These are phyloP conservation scores for Trididemnum miniatum DNA, from an alignment of 23 tunicate species.

Conservation along the genomic window DNA sequence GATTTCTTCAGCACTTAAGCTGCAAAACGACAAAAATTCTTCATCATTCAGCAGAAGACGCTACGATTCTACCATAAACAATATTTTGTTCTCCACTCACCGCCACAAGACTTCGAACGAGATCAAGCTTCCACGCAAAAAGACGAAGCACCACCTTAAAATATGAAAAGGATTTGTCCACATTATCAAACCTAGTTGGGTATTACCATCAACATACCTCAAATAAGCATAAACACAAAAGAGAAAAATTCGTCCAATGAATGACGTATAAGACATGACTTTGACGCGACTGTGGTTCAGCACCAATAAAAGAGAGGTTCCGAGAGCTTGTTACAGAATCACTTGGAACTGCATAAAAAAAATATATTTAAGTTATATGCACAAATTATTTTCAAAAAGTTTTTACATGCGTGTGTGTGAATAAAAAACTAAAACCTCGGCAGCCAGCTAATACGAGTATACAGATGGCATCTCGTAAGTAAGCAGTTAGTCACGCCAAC, in stretches of 20 bases:
- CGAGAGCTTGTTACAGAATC: neutral
- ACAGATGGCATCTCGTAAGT: too few relatives aligned
- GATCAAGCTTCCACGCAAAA: constrained; percentile 36
- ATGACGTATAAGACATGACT: neutral
- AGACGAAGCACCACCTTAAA: constrained; percentile 38
- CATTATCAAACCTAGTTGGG: too few relatives aligned
- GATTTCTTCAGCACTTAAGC: too few relatives aligned
- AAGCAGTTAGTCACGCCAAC: too few relatives aligned
- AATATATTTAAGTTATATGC: neutral
- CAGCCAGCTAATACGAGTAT: too few relatives aligned
- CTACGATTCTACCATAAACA: too few relatives aligned
- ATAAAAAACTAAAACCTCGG: too few relatives aligned
- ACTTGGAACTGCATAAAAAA: constrained; percentile 1
- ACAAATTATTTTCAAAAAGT: neutral
- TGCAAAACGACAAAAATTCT: too few relatives aligned
- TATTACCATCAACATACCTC: constrained; percentile 34
- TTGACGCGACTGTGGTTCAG: neutral
- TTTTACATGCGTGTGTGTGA: too few relatives aligned
- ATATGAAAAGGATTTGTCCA: too few relatives aligned
- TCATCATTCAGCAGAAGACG: too few relatives aligned
- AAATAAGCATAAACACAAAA: constrained; percentile 28
- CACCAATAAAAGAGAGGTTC: neutral
- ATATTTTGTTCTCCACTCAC: too few relatives aligned
- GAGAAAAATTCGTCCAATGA: constrained; percentile 39
- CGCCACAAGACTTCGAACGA: constrained; percentile 10